phyloP scores from a whole-genome alignment of 2,113 vertebrate species.

The Malurus melanocephalus region DNA sequence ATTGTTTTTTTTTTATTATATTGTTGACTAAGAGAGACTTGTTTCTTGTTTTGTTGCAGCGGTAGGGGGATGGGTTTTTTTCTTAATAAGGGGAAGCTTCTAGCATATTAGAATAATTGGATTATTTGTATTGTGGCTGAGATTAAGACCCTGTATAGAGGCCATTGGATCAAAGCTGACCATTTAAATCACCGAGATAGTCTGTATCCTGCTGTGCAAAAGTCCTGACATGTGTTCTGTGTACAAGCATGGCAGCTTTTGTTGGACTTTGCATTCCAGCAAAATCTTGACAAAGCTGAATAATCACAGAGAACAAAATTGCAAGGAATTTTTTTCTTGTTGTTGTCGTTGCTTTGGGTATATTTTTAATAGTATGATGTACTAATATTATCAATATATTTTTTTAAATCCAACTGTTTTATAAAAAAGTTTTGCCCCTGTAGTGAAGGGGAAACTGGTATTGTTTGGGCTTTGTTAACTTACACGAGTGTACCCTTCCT shows the following conservation, averaged over 20 bases:
- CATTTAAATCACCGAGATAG: background rate
- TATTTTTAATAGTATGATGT: background rate
- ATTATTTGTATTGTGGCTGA: constrained; percentile 15
- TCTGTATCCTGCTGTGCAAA: background rate
- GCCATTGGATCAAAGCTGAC: background rate
- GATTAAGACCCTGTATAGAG: background rate
- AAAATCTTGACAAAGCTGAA: background rate
- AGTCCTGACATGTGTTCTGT: background rate
- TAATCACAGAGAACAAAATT: background rate
- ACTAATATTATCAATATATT: background rate
- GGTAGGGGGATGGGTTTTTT: too few species aligned
- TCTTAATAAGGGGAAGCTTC: background rate
- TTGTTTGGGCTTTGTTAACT: background rate
- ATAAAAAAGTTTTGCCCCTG: background rate
- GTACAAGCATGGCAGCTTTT: background rate
- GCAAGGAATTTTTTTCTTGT: background rate
- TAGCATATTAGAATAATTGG: background rate
- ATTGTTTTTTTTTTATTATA: rapidly evolving
- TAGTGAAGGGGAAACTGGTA: background rate
- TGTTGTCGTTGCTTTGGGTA: background rate
- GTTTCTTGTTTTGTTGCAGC: background rate
- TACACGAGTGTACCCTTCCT: background rate
- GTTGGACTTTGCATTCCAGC: constrained; percentile 19
- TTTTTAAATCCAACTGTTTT: background rate
- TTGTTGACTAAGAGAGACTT: background rate